Conservation (phyloP, 2,797 vertebrate species). For the Emydoidea blandingii region DNA sequence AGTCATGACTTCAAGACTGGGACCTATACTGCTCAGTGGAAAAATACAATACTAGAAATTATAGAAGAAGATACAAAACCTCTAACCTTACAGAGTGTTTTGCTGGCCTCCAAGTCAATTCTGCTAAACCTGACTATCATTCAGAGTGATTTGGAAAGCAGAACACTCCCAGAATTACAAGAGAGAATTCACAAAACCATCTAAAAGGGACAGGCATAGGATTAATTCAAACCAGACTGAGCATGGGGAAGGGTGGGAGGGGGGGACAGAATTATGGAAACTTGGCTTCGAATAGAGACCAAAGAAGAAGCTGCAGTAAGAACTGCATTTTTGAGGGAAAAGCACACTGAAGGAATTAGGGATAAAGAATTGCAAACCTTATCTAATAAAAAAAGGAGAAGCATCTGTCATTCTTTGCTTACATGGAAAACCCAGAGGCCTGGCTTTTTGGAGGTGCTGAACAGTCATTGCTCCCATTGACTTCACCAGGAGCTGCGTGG, state of each 20-base stretch:
- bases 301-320: constrained; percentile 70
- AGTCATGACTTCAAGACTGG: neutral
- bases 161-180: constrained; percentile 3
- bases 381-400: constrained; percentile 34
- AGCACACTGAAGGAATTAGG: constrained; percentile 61
- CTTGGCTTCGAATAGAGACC: constrained; percentile 65
- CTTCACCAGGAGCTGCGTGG: neutral
- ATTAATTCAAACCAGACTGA: constrained; percentile 72
- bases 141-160: constrained; percentile 65
- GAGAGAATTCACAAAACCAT: constrained; percentile 53
- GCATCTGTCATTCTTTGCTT: neutral
- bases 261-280: constrained; percentile 59
- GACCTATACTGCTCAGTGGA: neutral
- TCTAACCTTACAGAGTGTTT: constrained; percentile 12
- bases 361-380: constrained; percentile 31
- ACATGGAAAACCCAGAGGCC: constrained; percentile 17
- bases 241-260: neutral
- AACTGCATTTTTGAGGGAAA: constrained; percentile 77
- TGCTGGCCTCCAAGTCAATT: constrained; percentile 49
- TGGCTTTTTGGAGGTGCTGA: constrained; percentile 11
- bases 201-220: constrained; percentile 69
- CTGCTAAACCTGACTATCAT: constrained; percentile 51
- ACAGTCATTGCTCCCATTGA: neutral
- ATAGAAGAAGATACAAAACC: constrained; percentile 44
- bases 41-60: neutral